A percentile compares a stretch with the other conserved stretches of the same genome.
Conservation (phyloP, 2,113 vertebrate species). For the Gallinago media region DNA sequence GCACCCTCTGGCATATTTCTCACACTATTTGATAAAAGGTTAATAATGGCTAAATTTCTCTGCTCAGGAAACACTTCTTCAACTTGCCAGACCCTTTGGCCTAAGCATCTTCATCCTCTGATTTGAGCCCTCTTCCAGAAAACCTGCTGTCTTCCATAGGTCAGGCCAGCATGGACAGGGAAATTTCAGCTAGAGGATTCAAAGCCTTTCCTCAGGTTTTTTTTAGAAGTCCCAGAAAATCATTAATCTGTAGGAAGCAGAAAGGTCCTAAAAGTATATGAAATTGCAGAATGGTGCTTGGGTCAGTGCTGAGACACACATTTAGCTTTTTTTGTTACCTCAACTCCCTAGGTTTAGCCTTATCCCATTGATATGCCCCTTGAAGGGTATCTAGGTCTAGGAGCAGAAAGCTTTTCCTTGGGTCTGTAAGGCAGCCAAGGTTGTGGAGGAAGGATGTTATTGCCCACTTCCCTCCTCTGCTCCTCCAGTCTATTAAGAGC, state of each 20-base stretch:
- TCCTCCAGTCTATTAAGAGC: not conserved
- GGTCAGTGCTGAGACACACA: not conserved
- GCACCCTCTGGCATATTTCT: not conserved
- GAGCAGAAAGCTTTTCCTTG: not conserved
- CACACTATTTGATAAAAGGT: not conserved
- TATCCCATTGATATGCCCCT: not conserved
- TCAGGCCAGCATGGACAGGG: not conserved
- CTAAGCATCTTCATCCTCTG: not conserved
- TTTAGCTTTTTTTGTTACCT: not conserved
- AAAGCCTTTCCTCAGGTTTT: not conserved
- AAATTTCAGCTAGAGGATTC: not conserved
- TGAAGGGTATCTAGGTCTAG: not conserved
- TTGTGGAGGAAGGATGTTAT: not conserved
- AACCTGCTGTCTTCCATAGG: not conserved
- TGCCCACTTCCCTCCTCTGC: not conserved
- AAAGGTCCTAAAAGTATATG: not conserved
- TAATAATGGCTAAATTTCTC: not conserved
- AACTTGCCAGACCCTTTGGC: not conserved
- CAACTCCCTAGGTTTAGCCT: not conserved
- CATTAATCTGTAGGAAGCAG: not conserved
- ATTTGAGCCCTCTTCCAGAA: not conserved
- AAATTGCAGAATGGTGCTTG: accelerated
- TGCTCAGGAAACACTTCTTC: not conserved
- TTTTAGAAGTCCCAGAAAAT: not conserved
- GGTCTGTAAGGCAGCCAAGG: not conserved